Base-by-base conservation (phyloP, 2,113 vertebrate species). In the Sinocyclocheilus anshuiensis region DNA sequence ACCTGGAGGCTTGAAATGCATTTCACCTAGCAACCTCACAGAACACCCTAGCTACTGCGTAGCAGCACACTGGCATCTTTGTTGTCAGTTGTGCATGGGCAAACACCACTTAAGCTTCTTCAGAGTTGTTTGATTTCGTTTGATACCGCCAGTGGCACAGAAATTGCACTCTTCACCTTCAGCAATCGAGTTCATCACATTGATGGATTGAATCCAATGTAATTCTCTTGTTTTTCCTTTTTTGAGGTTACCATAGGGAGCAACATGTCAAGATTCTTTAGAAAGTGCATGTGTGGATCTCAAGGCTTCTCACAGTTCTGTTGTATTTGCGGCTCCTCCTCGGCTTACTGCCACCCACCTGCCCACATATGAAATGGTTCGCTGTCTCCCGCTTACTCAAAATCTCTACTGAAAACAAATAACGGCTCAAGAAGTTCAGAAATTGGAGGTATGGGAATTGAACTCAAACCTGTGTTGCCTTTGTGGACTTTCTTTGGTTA, bases 371-470 rank as follows among this genome's bases (percentile, higher is more conserved):
- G 36, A 63, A 12, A 65, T 22, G 8, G 2, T 59, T 81, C 12
- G 22, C 29, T 79, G 20, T 59, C 33, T 61, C 55, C 55, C 15
- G 33, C 39, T 75, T 13, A 2, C 59, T 65, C 12, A 16, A 39
- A 45, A 81, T 81, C 78, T 81, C 78, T 36, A 42, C 22, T 16
- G 57, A 26, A 24, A 45, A n/a, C 78, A 69, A 81, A 69, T 67
- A 81, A 67, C 0, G 16, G 16, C 79, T 24, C 22, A 45, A 29
- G 16, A 80, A 24, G 22, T 39, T 63, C 15, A 48, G 39, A 69
- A 82, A 82, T 33, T 29, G 63, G 5, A 69, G 80, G 63, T 65
- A 69, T 67, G 15, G 42, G 9, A 50, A 53, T 53, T 50, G 1
- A 69, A 29, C 61, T 69, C 16, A 16, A 81, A 26, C 22, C 22